Evolutionary conservation across 1,140 invertebrate genomes (phyloP).

Genomic region (Aporrectodea caliginosa): DNA sequence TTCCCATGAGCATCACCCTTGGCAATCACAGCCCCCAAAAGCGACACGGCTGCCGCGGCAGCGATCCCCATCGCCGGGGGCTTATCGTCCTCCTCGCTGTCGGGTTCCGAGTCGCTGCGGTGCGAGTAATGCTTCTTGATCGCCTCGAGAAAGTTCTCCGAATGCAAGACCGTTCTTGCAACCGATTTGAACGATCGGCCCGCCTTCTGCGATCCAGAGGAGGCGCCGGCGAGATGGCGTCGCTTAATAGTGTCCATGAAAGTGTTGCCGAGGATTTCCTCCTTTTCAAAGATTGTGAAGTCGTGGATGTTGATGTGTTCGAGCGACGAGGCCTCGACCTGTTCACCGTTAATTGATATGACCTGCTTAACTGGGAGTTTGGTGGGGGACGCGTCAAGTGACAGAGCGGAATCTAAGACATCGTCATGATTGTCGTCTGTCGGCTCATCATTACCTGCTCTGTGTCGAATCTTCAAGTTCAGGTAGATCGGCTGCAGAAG

Average conservation of each 20-base stretch:
- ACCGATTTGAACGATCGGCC: constrained; percentile 26
- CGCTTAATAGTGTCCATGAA: constrained; percentile 43
- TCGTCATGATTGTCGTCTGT: background rate
- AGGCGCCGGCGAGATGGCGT: constrained; percentile 14
- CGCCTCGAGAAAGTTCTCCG: constrained; percentile 22
- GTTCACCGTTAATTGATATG: constrained; percentile 53
- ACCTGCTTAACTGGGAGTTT: constrained; percentile 36
- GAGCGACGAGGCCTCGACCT: constrained; percentile 38
- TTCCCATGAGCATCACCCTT: background rate
- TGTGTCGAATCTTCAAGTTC: constrained; percentile 18
- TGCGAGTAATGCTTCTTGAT: constrained; percentile 27
- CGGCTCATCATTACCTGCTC: constrained; percentile 20
- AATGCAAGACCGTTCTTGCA: constrained; percentile 19
- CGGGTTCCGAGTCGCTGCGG: constrained; percentile 25
- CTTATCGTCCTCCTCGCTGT: constrained; percentile 24
- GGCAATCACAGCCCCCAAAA: background rate
- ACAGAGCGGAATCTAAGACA: background rate
- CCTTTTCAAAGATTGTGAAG: constrained; percentile 50
- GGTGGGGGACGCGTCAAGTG: background rate
- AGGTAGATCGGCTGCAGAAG: constrained; percentile 26
- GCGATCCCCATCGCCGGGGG: background rate
- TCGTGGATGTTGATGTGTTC: constrained; percentile 52
- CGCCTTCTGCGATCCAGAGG: background rate
- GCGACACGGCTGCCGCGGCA: background rate
- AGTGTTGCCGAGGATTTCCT: constrained; percentile 44